These are phyloP conservation scores for Heteropelma amictum DNA, from an alignment of 2,888 invertebrate genomes.

Conservation along the genomic window DNA sequence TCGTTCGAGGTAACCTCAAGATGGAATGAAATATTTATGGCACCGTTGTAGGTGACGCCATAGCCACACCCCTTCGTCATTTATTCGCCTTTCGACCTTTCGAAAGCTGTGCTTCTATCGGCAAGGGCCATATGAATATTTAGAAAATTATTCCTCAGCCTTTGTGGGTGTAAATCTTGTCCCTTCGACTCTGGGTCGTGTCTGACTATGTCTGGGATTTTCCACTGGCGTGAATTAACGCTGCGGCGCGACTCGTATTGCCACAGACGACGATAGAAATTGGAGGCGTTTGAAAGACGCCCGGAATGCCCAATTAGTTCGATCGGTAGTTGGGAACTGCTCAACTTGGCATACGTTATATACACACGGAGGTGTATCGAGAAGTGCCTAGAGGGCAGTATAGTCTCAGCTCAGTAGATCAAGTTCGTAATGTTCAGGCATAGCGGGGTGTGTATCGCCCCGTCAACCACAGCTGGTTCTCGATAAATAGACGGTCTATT, in stretches of 20 bases:
- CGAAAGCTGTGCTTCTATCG: background rate
- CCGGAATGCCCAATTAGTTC: constrained; percentile 21
- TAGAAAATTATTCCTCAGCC: constrained; percentile 50
- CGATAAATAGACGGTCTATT: constrained; percentile 29
- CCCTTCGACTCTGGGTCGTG: background rate
- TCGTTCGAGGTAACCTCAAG: constrained; percentile 49
- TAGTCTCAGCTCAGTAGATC: constrained; percentile 34
- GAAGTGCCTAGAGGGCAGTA: background rate
- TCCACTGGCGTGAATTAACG: background rate
- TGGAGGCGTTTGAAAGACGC: constrained; percentile 8
- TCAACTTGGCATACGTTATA: background rate
- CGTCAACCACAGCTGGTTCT: constrained; percentile 26
- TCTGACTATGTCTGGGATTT: background rate
- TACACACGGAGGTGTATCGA: background rate
- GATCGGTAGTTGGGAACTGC: constrained; percentile 28
- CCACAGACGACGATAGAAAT: background rate
- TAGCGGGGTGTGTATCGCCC: background rate
- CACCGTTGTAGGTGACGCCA: constrained; percentile 16
- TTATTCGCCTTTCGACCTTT: constrained; percentile 19
- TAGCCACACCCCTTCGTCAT: constrained; percentile 24
- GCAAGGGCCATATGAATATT: constrained; percentile 53
- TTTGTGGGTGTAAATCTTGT: constrained; percentile 19
- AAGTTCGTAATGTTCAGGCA: constrained; percentile 39
- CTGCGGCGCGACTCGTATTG: background rate
- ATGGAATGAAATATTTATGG: constrained; percentile 58